These are phyloP conservation scores for Willowsia nigromaculata DNA, from an alignment of 2,888 invertebrate genomes.

Conservation along the genomic window DNA sequence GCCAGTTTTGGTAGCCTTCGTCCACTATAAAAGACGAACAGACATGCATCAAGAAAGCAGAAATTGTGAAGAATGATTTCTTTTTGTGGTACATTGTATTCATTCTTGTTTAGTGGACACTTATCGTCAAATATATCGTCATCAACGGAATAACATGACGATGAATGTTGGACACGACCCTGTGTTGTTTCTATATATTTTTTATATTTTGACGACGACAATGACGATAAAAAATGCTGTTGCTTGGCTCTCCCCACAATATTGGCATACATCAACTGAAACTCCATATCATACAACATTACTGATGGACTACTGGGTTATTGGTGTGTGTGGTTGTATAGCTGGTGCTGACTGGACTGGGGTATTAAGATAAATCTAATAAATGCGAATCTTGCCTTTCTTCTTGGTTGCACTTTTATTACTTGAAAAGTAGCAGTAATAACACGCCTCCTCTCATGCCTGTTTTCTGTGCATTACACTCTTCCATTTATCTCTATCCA, in stretches of 20 bases:
- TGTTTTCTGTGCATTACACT: neutral
- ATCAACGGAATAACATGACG: constrained; percentile 20
- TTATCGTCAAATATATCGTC: constrained; percentile 12
- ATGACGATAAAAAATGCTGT: constrained; percentile 37
- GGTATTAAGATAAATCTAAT: constrained; percentile 67
- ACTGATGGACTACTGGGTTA: neutral
- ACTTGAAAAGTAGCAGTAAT: constrained; percentile 2
- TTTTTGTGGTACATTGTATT: neutral
- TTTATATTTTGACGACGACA: constrained; percentile 42
- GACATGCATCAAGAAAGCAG: neutral
- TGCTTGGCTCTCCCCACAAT: neutral
- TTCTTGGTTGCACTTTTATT: constrained; percentile 47
- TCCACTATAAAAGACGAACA: neutral
- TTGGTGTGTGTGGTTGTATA: neutral
- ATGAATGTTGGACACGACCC: constrained; percentile 4
- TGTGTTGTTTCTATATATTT: neutral
- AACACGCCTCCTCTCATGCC: neutral
- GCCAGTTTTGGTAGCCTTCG: neutral
- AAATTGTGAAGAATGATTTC: neutral
- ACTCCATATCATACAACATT: neutral
- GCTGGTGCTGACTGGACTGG: constrained; percentile 32
- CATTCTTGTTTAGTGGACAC: constrained; percentile 16
- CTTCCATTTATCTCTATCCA: constrained; percentile 34
- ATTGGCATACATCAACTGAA: neutral
- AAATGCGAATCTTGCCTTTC: constrained; percentile 55